Conservation (phyloP, 2,888 invertebrate species). For the Lasioglossum villosulum region DNA sequence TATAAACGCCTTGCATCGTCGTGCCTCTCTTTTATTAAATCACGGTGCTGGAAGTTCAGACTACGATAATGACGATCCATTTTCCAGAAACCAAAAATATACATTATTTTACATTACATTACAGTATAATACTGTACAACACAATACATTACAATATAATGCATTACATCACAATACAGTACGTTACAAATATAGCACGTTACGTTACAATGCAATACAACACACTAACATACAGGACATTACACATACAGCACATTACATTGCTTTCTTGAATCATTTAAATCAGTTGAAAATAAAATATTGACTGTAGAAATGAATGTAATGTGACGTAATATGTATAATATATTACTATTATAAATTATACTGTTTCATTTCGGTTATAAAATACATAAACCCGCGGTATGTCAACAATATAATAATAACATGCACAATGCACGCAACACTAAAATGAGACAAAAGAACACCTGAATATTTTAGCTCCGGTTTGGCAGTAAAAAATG, state of each 20-base stretch:
- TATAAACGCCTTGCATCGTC: neutral
- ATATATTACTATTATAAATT: neutral
- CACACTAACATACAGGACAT: too few species aligned
- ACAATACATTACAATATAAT: too few species aligned
- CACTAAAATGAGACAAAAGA: neutral
- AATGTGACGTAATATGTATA: too few species aligned
- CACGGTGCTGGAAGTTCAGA: conserved; percentile 15
- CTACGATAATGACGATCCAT: conserved; percentile 15
- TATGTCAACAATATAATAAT: neutral
- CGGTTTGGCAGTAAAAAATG: neutral
- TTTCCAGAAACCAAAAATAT: neutral
- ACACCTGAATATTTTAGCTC: neutral
- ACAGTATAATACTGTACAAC: too few species aligned
- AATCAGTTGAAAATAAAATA: neutral
- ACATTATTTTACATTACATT: neutral
- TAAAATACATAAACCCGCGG: too few species aligned
- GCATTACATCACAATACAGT: too few species aligned
- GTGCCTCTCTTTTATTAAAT: conserved; percentile 15
- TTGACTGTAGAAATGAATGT: too few species aligned
- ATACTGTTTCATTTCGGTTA: neutral
- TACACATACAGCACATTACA: too few species aligned
- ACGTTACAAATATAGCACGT: neutral
- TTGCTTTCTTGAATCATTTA: neutral
- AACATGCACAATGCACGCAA: neutral
- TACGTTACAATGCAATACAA: neutral